Base-by-base conservation (phyloP, 2,797 vertebrate species). In the Macropodus opercularis region DNA sequence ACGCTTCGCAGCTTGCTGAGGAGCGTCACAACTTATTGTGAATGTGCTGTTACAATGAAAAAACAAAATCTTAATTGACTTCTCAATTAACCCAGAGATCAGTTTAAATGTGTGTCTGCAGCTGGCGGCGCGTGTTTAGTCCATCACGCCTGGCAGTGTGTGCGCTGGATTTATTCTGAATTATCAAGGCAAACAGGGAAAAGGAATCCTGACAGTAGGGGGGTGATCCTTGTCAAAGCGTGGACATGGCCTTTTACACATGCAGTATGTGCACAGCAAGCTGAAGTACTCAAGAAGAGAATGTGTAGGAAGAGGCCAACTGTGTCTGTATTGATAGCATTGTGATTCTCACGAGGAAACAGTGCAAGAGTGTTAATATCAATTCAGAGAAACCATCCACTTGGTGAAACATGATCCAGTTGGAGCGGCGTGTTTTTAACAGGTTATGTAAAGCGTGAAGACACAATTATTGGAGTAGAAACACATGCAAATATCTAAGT, bases 81-180 rank as follows among this genome's bases (percentile, higher is more conserved):
- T 42, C 11, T 27, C 18, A 42, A 57, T 77, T 68, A 56, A 75
- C 40, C 46, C 44, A 23, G 29, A 29, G 6, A 54, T 50, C 22
- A 40, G 14, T 19, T 44, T 19, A 60, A 75, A 73, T 10, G 17
- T 21, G 14, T 32, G 38, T 56, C 21, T 36, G 44, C n/a, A 43
- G 58, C 26, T 55, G 23, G 26, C 48, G 40, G 50, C 23, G 3
- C 23, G 11, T 55, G 39, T 61, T 66, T 36, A 32, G 24, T 48
- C 41, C n/a, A 43, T 29, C 44, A 58, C 55, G 39, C 48, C 24
- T 27, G 42, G 18, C 63, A 39, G 39, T 60, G 55, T 78, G 60
- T 53, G 52, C 31, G 11, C 41, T 21, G 63, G 77, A 84, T 88
- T 85, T 80, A 65, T 64, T 75, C 15, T 65, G 73, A 80, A 82